Evolutionary conservation across 2,797 vertebrate species (phyloP).

Genomic region (Coluber constrictor): DNA sequence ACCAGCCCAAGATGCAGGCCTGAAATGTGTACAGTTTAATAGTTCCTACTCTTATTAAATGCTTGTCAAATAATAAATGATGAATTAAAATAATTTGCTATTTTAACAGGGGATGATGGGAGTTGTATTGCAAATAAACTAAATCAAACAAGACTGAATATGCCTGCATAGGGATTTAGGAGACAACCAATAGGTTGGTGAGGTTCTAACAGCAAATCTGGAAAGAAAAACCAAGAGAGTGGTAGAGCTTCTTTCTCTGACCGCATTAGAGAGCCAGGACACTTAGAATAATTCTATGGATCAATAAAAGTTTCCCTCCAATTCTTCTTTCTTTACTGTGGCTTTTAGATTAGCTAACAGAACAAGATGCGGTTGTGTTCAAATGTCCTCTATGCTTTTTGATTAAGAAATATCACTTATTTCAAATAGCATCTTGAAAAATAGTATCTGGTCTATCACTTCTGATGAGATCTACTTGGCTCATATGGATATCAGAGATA

Average conservation of each 20-base stretch:
- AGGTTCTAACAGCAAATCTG: background rate
- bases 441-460: background rate
- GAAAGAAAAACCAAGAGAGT: background rate
- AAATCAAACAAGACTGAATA: background rate
- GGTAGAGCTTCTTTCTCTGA: background rate
- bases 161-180: background rate
- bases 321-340: background rate
- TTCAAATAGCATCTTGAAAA: background rate
- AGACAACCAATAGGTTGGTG: background rate
- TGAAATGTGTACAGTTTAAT: background rate
- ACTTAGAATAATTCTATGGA: background rate
- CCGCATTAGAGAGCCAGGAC: background rate
- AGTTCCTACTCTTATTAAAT: background rate
- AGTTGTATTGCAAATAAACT: background rate
- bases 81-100: background rate
- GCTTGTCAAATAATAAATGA: background rate
- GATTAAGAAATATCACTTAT: background rate
- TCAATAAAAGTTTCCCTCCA: background rate
- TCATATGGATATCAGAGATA: background rate
- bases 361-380: background rate
- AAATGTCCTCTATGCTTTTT: background rate
- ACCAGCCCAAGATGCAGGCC: background rate
- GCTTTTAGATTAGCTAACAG: background rate
- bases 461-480: background rate
- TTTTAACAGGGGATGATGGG: background rate